Base-by-base conservation (phyloP, 2,888 invertebrate genomes). In the Entomobrya multifasciata region DNA sequence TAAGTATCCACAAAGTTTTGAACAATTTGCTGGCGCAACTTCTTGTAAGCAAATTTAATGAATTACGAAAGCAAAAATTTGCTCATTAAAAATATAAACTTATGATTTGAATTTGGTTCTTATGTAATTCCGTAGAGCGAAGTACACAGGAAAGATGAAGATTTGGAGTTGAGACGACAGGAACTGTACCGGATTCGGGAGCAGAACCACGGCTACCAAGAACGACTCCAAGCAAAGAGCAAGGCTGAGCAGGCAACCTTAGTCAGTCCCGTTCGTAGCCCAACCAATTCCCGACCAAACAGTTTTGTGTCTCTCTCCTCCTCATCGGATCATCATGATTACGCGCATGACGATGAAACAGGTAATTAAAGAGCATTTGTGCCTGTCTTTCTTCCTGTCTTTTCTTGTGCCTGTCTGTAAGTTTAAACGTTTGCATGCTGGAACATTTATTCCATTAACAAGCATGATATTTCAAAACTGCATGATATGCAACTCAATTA, bases 141-240 rank as follows among this genome's bases (percentile, higher is more conserved):
- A 91, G 94, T 96, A 87, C 95, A 95, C 92, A 95, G 95, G 91
- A 94, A 95, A 91, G 96, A 96, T 92, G 95, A 95, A 91, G 96
- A 96, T 92, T 93, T 95, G 84, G 95, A 95, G 91, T 94, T 94
- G 91, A 93, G 96, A 91, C 94, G 96, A 52, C 94, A 95, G 90
- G 96, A 96, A 92, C 93, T 96, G 91, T 95, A 95, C 91, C 94
- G 94, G 92, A 94, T 95, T 89, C 94, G 95, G 91, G 96, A 96
- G 92, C 95, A 95, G 91, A 93, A 95, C 88, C 95, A 95, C 92
- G 94, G 94, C 10, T 91, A 92, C 85, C 92, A 92, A 87, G 92
- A 92, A 88, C 90, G 90, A 67, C 91, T 91, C 11, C 90, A 91
- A 47, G 86, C 87, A 15, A 88, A 82, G 77, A 49, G 77, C 20